Base-by-base conservation (phyloP, 2,888 invertebrate genomes). In the Lumbricus terrestris region DNA sequence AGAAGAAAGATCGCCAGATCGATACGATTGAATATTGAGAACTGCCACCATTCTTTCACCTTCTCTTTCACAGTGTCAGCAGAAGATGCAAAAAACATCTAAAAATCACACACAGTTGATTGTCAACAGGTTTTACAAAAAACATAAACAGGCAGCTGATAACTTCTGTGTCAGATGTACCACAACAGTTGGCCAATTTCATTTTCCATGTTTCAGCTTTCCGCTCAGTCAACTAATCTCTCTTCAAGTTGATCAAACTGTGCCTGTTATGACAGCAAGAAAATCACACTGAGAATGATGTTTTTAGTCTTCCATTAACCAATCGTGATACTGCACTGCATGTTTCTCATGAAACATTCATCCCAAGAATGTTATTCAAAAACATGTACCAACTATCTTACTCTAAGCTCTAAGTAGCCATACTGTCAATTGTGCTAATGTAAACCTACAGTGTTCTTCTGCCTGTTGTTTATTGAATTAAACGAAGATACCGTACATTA, bases 21-120 rank as follows among this genome's bases (percentile, higher is more conserved):
- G 29, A 92, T 90, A 23, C 92, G 91, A 91, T 94, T 94, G 93
- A 94, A 94, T 88, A 93, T 92, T n/a, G 92, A 91, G 90, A 92
- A 91, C n/a, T 91, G 35, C 92, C 92, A 92, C 91, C 92, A 92
- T 20, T 90, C 90, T 33, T 69, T 34, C 23, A 92, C 33, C 35
- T 90, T 69, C 88, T 88, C 47, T 88, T 42, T 33, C 82, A 90
- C 29, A 34, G 90, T 93, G 69, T 92, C 90, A 23, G 92, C 91
- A 16, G 90, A 91, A 20, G 92, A 92, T 4, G 88, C n/a, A 35
- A 91, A 90, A n/a, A 92, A 88, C 89, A 93, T 91, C 93, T 93
- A 92, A 29, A n/a, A 90, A 91, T 16, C 33, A 85, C 5, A 90
- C 34, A 90, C 40, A 40, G 15, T 40, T 6, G 33, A 2, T 11